Percentiles rank a stretch among this genome's conserved stretches.
Evolutionary conservation across 2,113 vertebrate genomes (phyloP).

Genomic region (Epinephelus moara): DNA sequence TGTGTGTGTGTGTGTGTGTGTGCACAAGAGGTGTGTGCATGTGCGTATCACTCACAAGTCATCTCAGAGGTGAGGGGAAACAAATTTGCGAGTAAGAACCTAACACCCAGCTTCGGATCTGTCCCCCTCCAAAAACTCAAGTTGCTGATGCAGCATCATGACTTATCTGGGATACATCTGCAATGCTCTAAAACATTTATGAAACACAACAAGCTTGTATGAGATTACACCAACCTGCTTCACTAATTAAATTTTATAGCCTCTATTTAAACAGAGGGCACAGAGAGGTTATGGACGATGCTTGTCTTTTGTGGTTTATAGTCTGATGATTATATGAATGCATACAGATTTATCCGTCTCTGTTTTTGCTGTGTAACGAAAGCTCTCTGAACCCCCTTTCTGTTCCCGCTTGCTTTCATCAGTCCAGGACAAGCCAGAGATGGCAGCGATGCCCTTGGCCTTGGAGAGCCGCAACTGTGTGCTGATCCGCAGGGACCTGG

Average conservation of each 20-base stretch:
- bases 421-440: slow-evolving; percentile 92
- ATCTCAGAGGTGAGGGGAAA: slow-evolving; percentile 51
- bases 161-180: slow-evolving; percentile 68
- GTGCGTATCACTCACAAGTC: slow-evolving; percentile 12
- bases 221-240: slow-evolving; percentile 53
- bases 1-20: background rate
- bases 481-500: slow-evolving; percentile 95
- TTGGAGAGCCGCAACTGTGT: slow-evolving; percentile 95
- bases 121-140: slow-evolving; percentile 50
- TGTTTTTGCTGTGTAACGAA: slow-evolving; percentile 12
- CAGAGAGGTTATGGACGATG: background rate
- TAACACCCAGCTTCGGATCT: slow-evolving; percentile 45
- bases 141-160: slow-evolving; percentile 66
- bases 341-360: slow-evolving; percentile 7
- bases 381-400: slow-evolving; percentile 7
- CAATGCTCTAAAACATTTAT: slow-evolving; percentile 71
- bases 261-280: slow-evolving; percentile 8
- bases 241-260: slow-evolving; percentile 15
- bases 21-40: background rate
- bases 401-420: slow-evolving; percentile 31
- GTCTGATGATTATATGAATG: background rate
- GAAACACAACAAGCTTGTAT: slow-evolving; percentile 61
- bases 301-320: slow-evolving; percentile 8
- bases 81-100: slow-evolving; percentile 60
- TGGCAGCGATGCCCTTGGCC: slow-evolving; percentile 85